Conservation (phyloP, 1,140 invertebrate genomes). For the Leguminivora glycinivorella region DNA sequence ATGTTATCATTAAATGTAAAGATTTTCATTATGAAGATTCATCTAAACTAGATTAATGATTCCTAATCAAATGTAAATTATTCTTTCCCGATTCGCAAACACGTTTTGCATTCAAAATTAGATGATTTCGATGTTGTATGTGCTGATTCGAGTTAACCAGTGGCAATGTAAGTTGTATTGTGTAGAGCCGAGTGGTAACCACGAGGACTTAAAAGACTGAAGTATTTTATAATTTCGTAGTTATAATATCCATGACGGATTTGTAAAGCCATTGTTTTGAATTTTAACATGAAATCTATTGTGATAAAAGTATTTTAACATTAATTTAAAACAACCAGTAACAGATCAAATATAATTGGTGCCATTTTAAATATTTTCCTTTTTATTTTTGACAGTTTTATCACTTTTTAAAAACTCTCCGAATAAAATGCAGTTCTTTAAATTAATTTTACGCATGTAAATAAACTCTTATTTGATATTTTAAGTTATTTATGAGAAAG, state of each 20-base stretch:
- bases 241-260: conserved; percentile 56
- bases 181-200: conserved; percentile 39
- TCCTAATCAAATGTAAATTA: conserved; percentile 14
- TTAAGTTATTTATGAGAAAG: conserved; percentile 76
- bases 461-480: conserved; percentile 63
- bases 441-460: conserved; percentile 64
- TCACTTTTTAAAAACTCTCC: conserved; percentile 51
- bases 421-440: conserved; percentile 55
- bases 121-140: neutral
- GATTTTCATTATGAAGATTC: conserved; percentile 1
- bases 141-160: conserved; percentile 1
- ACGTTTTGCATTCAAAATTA: conserved; percentile 10
- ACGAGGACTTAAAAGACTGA: conserved; percentile 66
- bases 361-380: conserved; percentile 50
- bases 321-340: conserved; percentile 50
- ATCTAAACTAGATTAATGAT: conserved; percentile 13
- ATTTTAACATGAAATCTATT: conserved; percentile 59
- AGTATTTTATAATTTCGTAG: conserved; percentile 49
- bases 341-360: conserved; percentile 46
- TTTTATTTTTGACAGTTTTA: conserved; percentile 64
- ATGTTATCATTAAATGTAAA: neutral
- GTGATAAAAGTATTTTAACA: conserved; percentile 68
- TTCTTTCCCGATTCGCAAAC: conserved; percentile 20
- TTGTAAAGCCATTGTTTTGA: conserved; percentile 55
- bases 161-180: conserved; percentile 32